Base-by-base conservation (phyloP, 2,797 vertebrate species). In the Coccyzus lansbergi region DNA sequence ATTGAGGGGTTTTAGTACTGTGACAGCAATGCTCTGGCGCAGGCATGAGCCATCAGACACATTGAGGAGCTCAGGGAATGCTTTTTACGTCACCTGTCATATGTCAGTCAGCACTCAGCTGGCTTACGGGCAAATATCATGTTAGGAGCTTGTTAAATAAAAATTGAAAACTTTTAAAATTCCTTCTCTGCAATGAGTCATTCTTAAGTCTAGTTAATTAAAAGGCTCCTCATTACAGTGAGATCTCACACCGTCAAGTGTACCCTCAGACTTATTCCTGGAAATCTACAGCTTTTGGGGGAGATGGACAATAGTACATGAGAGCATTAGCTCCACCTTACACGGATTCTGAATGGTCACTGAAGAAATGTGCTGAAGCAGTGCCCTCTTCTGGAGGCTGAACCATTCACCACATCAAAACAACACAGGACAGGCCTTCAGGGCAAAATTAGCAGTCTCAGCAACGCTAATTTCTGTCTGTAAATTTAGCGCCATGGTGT, bases 321-420 rank as follows among this genome's bases (percentile, higher is more conserved):
- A 36, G 33, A 75, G 28, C 24, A 9, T 56, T 11, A 79, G 29
- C 31, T 59, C 69, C 72, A 56, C 34, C 33, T 65, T 40, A 16
- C 3, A 12, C 11, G 21, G 25, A 4, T 60, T 26, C 55, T 29
- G 31, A 1, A 12, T 10, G 51, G 33, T 68, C 53, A 42, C 44
- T 55, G 38, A 84, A 74, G 31, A 77, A 52, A 60, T 5, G 7
- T 3, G 19, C 76, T 67, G 48, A 81, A 86, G 65, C 59, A 92
- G 29, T 87, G 95, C 93, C 79, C 86, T 88, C 95, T 91, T 70
- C 93, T 88, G 92, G 74, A 71, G 36, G 13, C 56, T 93, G 49
- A 89, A 33, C 58, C 42, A 15, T 53, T 36, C 69, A 83, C 36
- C 75, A 46, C 64, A 29, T 8, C 25, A 53, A 58, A 17, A 52